Evolutionary conservation across 2,113 vertebrate species (phyloP), one percentile per base, ranked within the genome.

Genomic region (Brachirus orientalis): DNA sequence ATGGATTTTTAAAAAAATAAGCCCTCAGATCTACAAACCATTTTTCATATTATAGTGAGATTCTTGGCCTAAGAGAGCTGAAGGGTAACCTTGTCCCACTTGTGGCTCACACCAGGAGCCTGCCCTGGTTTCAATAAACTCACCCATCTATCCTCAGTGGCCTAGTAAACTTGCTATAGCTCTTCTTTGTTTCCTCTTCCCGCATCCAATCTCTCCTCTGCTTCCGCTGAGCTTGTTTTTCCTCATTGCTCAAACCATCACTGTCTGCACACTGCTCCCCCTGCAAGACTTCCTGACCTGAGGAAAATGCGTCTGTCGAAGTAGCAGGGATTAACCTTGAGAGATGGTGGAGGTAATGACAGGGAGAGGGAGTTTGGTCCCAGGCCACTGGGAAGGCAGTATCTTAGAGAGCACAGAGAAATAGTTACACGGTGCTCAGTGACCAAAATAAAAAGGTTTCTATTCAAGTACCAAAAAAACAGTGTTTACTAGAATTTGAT

Each of bases 31-130:
- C 22, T 28, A 46, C 12, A 57, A 22, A 53, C 13, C 2, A 40
- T 22, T 72, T 53, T 53, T 58, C 16, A 45, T 38, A 35, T 36
- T 44, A 17, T 2, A 44, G 57, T 53, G 53, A 47, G n/a, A 17
- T 55, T 54, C 70, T 52, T 20, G 40, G 61, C 40, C 53, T 45
- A 3, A 41, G 12, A 63, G 57, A 57, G 60, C 76, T 57, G 36
- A 69, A 68, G 6, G 9, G 51, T 73, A 62, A 84, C 75, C 77
- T 79, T 78, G 77, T 78, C 82, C 79, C 68, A 78, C 67, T 71
- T 75, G 85, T 77, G 53, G 78, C 70, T 14, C 44, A 60, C 76
- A 47, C 47, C 0, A 7, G 28, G 37, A 65, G 54, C 37, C 63
- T 75, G 69, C 13, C 65, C 66, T 69, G 79, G 50, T 82, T 81